phyloP scores from a whole-genome alignment of 2,888 invertebrate species.

The Lycia hirtaria region DNA sequence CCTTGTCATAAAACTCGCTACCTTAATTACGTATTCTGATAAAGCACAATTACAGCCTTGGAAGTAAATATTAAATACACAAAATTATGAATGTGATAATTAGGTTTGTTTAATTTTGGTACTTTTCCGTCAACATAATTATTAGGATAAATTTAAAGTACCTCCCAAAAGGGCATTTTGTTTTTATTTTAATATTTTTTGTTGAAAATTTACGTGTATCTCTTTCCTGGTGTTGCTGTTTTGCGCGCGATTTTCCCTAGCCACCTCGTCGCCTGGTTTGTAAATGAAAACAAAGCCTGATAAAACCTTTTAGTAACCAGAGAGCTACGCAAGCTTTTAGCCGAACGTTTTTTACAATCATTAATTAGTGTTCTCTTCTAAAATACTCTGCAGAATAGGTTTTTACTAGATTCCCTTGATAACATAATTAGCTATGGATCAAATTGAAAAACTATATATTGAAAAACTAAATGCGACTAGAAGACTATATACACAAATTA shows the following conservation, averaged over 20 bases:
- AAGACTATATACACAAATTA: too few relatives aligned
- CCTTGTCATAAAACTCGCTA: conserved; percentile 45
- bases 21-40: conserved; percentile 43
- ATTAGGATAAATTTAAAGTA: not conserved
- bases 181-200: not conserved
- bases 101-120: not conserved
- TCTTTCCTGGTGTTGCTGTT: conserved; percentile 5
- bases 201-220: not conserved
- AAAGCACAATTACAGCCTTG: conserved; percentile 37
- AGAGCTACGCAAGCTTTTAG: conserved; percentile 13
- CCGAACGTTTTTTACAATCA: conserved; percentile 8
- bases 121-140: too few relatives aligned
- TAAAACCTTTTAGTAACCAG: conserved; percentile 21
- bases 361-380: conserved; percentile 11
- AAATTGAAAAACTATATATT: too few relatives aligned
- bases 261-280: conserved; percentile 2
- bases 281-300: conserved; percentile 18
- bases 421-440: not conserved
- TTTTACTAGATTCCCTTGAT: not conserved
- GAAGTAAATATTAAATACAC: not conserved
- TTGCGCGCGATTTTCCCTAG: conserved; percentile 11
- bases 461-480: too few relatives aligned
- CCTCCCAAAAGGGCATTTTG: not conserved
- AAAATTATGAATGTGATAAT: not conserved
- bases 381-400: not conserved